Percentiles rank a stretch among this genome's conserved stretches.
These are phyloP conservation scores for Cephus cinctus DNA, from an alignment of 1,140 invertebrate genomes.

Conservation along the genomic window DNA sequence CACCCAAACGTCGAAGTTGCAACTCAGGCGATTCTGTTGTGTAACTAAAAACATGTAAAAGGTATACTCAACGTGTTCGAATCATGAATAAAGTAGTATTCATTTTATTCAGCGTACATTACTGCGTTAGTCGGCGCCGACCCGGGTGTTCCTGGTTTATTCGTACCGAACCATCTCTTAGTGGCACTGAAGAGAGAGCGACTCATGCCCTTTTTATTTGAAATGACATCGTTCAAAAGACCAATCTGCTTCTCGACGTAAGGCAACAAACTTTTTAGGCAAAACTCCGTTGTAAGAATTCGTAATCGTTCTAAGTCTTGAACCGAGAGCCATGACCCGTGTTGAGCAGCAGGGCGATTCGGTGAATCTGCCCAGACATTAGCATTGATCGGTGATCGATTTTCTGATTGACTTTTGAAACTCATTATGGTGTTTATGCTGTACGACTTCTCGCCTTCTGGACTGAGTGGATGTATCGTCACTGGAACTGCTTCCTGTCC, in stretches of 20 bases:
- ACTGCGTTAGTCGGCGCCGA: constrained; percentile 73
- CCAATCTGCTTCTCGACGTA: constrained; percentile 87
- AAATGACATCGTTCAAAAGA: constrained; percentile 78
- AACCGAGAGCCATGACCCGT: constrained; percentile 74
- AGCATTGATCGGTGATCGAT: constrained; percentile 59
- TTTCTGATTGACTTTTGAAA: constrained; percentile 40
- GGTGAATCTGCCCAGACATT: constrained; percentile 62
- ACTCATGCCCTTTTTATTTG: constrained; percentile 88
- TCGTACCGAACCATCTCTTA: constrained; percentile 91
- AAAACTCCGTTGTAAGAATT: constrained; percentile 85
- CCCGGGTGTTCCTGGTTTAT: constrained; percentile 70
- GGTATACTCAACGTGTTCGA: constrained; percentile 3
- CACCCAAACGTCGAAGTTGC: constrained; percentile 87
- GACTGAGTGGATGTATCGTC: constrained; percentile 66
- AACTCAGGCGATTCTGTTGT: constrained; percentile 88
- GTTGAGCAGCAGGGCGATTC: constrained; percentile 49
- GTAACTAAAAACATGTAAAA: constrained; percentile 63
- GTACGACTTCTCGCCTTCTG: constrained; percentile 50
- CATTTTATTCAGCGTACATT: constrained; percentile 61
- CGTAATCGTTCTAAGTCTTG: constrained; percentile 84
- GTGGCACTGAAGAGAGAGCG: constrained; percentile 90
- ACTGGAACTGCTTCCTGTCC: constrained; percentile 55
- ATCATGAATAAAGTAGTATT: neutral
- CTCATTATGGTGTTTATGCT: constrained; percentile 25
- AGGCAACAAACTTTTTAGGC: constrained; percentile 81